Base-by-base conservation (phyloP, 1,140 invertebrate species). In the Oedothorax gibbosus region DNA sequence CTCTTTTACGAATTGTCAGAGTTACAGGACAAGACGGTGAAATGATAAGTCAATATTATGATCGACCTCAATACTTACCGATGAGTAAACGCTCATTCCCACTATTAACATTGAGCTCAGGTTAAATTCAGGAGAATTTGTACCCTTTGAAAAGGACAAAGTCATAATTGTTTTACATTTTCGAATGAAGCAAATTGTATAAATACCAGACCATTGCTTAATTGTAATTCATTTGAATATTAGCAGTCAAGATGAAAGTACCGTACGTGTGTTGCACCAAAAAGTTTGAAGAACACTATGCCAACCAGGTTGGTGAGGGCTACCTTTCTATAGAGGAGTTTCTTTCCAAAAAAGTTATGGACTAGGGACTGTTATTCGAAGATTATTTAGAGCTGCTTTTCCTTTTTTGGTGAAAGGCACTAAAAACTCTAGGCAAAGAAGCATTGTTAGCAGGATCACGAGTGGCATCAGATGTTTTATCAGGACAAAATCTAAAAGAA, bases 401-500 rank as follows among this genome's bases (percentile, higher is more conserved):
- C 51, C 64, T 12, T 79, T 79, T 15, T 66, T 79, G 8, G 57
- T 60, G 7, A 79, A 54, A 53, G 77, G 64, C 0, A 5, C 62
- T 15, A 20, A 66, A 53, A 53, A 7, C 10, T 35, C 9, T 64
- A 18, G 75, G 60, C 2, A 50, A 78, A 78, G 15, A 62, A 64
- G 60, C n/a, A n/a, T 49, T 15, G 1, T 60, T 8, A 18, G n/a
- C 2, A 21, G 5, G 7, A 49, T 60, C n/a, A 49, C n/a, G 10
- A 18, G n/a, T 54, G 10, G 65, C 2, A n/a, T 66, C 4, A 50
- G 51, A 68, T 68, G 64, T 66, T 3, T 7, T 75, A 14, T 20
- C 3, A 0, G 60, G 56, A 0, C 2, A 65, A 78, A 10, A 50
- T 78, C 12, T 51, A 7, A 18, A 62, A 62, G 35, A 18, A n/a